phyloP scores from a whole-genome alignment of 2,797 vertebrate genomes.

The Phataginus tricuspis region DNA sequence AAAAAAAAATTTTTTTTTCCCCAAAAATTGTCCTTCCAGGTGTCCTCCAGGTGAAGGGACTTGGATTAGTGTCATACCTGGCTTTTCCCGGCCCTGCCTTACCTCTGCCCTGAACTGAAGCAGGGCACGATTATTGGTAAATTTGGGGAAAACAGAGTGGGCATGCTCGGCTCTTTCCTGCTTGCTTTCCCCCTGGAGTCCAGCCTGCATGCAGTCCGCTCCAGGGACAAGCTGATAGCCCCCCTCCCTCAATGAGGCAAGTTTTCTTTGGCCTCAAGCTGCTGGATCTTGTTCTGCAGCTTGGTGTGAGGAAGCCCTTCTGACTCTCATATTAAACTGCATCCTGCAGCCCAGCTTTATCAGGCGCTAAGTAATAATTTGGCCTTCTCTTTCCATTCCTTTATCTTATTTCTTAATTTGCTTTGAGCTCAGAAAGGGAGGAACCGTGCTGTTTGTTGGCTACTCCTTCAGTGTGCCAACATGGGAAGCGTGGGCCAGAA shows the following conservation, averaged over 20 bases:
- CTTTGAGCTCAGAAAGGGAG: constrained; percentile 28
- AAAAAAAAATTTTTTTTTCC: neutral
- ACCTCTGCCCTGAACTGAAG: neutral
- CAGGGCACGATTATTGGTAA: constrained; percentile 2
- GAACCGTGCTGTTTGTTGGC: neutral
- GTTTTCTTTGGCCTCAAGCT: neutral
- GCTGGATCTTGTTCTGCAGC: neutral
- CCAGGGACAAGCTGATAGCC: neutral
- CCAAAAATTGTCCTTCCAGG: neutral
- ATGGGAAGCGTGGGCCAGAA: neutral
- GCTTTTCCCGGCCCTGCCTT: neutral
- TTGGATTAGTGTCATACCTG: neutral
- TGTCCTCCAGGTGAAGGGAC: neutral
- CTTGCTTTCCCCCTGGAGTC: neutral
- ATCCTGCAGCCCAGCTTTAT: neutral
- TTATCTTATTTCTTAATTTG: constrained; percentile 58
- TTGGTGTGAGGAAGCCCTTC: neutral
- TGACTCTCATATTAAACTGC: neutral
- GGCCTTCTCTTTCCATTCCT: neutral
- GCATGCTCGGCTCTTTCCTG: neutral
- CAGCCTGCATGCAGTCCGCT: neutral
- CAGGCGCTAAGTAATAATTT: neutral
- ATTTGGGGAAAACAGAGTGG: neutral
- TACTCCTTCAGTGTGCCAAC: neutral
- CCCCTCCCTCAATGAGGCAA: neutral